Base-by-base conservation (phyloP, 2,888 invertebrate species). In the Rhamnusium bicolor region DNA sequence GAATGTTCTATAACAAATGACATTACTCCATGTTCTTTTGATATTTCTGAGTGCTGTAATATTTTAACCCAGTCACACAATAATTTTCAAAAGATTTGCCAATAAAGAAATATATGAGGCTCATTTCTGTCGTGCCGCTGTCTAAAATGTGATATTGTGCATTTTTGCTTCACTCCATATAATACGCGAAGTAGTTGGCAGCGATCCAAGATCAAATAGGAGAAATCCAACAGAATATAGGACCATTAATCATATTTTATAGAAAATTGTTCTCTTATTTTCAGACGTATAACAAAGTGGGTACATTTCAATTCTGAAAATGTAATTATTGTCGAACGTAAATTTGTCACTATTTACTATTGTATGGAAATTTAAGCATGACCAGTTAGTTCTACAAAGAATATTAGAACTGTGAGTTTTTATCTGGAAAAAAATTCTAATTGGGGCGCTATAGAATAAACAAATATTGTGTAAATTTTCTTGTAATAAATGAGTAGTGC, bases 191-290 rank as follows among this genome's bases (percentile, higher is more conserved):
- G 51, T 60, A 53, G 49, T 29, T 69, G 69, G 69, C 69, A 21
- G 32, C 29, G 49, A 27, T 69, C 69, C 69, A 69, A 60, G 24
- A 46, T 40, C 69, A 49, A 61, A 69, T 61, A 51, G 53, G 46
- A 53, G 61, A 27, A 60, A 61, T 60, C 61, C 51, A n/a, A 51
- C 29, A 12, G 46, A 69, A 69, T 69, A 60, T 27, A 19, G 29
- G 49, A 29, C 69, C 53, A 60, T 69, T 69, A 27, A 47, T 69
- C 69, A 69, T 69, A 29, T 61, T 60, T 60, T 60, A 32, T 32
- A 69, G 16, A 60, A 53, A 29, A 56, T 46, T 56, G 67, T 67
- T 40, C 40, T 19, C 40, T 18, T 16, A 24, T 14, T 56, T 67
- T 19, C 18, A 53, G 16, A 12, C 56, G 24, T 8, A 10, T 32